These are phyloP conservation scores for Lophura nycthemera DNA, from an alignment of 2,113 vertebrate genomes.

Conservation along the genomic window DNA sequence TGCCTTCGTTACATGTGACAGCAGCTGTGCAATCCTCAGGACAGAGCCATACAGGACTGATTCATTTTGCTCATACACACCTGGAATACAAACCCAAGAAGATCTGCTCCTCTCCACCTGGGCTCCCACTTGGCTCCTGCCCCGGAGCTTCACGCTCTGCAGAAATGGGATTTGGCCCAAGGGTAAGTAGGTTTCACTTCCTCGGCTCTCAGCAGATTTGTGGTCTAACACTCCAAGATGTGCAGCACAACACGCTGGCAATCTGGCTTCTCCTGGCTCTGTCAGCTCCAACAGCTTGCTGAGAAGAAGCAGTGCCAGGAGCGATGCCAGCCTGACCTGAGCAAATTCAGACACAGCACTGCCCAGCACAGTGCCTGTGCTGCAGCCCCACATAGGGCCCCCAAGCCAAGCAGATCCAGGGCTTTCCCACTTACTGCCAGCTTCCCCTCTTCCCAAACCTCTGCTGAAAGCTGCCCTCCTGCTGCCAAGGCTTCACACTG, in stretches of 20 bases:
- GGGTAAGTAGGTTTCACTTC: background rate
- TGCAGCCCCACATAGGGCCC: conserved; percentile 24
- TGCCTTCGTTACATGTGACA: background rate
- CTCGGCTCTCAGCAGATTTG: conserved; percentile 62
- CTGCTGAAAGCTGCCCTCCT: background rate
- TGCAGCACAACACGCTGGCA: conserved; percentile 44
- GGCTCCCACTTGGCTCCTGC: background rate
- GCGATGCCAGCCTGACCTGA: background rate
- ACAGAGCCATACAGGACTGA: rapidly evolving
- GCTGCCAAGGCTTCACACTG: background rate
- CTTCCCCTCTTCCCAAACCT: background rate
- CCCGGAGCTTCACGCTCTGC: background rate
- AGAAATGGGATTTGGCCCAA: conserved; percentile 30
- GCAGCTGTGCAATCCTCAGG: background rate
- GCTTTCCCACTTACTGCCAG: background rate
- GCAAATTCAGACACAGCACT: background rate
- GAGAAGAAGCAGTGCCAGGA: background rate
- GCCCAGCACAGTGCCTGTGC: background rate
- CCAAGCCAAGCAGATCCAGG: background rate
- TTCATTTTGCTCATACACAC: background rate
- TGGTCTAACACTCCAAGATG: conserved; percentile 65
- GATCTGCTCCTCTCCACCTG: background rate
- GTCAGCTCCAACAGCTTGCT: conserved; percentile 45
- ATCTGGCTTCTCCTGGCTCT: conserved; percentile 62
- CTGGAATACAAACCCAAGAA: background rate